Percentiles rank a stretch among this genome's conserved stretches.
Conservation (phyloP, 2,113 vertebrate genomes). For the Parus major region DNA sequence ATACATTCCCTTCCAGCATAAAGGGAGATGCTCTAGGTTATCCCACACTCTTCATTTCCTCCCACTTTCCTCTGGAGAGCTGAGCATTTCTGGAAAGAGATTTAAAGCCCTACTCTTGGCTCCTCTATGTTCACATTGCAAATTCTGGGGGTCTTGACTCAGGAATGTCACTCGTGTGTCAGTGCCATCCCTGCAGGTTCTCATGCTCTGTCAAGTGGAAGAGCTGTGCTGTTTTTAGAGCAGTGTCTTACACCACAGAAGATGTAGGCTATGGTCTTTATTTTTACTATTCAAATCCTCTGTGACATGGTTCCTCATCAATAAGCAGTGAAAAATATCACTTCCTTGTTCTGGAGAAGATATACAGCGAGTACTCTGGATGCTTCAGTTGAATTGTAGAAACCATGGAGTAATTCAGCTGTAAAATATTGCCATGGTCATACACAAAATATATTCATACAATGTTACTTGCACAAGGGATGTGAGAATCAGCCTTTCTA, state of each 20-base stretch:
- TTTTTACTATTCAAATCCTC: neutral
- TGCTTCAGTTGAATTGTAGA: neutral
- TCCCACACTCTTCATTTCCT: neutral
- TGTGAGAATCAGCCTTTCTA: neutral
- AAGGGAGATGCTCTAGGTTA: neutral
- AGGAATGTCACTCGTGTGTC: neutral
- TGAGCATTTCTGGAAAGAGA: neutral
- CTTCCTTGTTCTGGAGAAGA: neutral
- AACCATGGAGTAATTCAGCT: neutral
- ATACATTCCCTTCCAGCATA: neutral
- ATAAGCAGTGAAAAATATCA: neutral
- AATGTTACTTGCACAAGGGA: neutral
- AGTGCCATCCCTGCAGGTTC: neutral
- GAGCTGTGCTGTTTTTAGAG: neutral
- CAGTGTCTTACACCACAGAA: neutral
- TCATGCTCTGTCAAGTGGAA: neutral
- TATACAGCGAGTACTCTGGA: neutral
- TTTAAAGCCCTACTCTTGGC: neutral
- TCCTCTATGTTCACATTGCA: neutral
- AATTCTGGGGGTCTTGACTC: neutral
- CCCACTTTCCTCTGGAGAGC: neutral
- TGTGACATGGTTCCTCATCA: neutral
- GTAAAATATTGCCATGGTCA: neutral
- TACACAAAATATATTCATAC: neutral
- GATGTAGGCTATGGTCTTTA: neutral